These are phyloP conservation scores for Schizaphis graminum DNA, from an alignment of 2,888 invertebrate genomes.

Conservation along the genomic window DNA sequence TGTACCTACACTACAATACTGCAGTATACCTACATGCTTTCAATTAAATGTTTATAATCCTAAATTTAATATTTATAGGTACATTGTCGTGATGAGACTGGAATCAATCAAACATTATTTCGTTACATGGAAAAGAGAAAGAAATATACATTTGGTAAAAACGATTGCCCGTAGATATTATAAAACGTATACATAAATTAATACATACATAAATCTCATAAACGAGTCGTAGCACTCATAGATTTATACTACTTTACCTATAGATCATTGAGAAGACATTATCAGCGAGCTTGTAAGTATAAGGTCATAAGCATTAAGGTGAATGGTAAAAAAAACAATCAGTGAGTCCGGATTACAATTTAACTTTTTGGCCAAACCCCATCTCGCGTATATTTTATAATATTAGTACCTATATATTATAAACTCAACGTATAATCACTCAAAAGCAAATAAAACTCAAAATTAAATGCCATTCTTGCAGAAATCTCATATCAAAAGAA, in stretches of 20 bases:
- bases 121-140: neutral
- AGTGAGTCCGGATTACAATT: neutral
- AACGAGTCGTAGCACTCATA: neutral
- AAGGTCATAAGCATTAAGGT: neutral
- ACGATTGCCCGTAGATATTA: neutral
- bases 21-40: too few relatives aligned
- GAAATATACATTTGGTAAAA: neutral
- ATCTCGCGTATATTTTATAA: neutral
- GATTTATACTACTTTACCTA: neutral
- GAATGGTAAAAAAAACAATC: neutral
- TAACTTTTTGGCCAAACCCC: neutral
- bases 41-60: neutral
- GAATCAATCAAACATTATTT: neutral
- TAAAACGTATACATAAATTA: neutral
- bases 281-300: neutral
- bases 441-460: neutral
- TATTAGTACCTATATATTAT: neutral
- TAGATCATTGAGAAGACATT: neutral
- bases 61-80: neutral
- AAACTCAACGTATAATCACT: neutral
- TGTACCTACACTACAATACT: too few relatives aligned
- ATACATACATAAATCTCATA: neutral
- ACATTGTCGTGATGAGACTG: neutral
- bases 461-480: neutral
- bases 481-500: slow-evolving; percentile 37